Conservation (phyloP, 2,113 vertebrate species). For the Callaeas wilsoni region DNA sequence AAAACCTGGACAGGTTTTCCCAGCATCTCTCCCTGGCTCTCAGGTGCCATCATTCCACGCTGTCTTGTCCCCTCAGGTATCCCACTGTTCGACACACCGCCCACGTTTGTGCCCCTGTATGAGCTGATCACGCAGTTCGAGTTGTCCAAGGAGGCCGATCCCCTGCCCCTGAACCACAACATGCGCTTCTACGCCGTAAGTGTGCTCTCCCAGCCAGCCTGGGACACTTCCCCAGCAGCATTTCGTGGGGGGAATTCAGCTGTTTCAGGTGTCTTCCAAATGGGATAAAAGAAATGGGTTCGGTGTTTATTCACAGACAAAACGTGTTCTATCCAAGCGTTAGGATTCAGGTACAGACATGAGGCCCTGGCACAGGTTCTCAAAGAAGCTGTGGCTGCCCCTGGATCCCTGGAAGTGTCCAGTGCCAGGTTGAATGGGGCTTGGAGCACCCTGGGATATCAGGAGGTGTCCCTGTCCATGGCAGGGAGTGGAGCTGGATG, state of each 20-base stretch:
- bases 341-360: neutral
- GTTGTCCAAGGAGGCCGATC: constrained; percentile 80
- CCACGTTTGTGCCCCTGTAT: constrained; percentile 83
- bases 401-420: neutral
- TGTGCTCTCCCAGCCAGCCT: neutral
- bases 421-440: neutral
- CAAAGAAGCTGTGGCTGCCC: neutral
- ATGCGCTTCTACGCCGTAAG: constrained; percentile 97
- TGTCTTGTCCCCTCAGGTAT: constrained; percentile 75
- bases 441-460: neutral
- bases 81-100: constrained; percentile 83
- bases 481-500: neutral
- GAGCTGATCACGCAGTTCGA: constrained; percentile 93
- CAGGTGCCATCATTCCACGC: neutral
- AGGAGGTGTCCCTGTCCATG: neutral
- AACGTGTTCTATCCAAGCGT: fast-evolving
- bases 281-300: neutral
- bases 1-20: neutral
- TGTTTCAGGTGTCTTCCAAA: neutral
- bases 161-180: constrained; percentile 74
- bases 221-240: fast-evolving
- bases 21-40: neutral
- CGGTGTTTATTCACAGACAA: neutral
- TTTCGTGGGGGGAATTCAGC: fast-evolving
- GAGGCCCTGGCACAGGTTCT: neutral